phyloP scores from a whole-genome alignment of 1,140 invertebrate genomes.

The Cydia amplana region DNA sequence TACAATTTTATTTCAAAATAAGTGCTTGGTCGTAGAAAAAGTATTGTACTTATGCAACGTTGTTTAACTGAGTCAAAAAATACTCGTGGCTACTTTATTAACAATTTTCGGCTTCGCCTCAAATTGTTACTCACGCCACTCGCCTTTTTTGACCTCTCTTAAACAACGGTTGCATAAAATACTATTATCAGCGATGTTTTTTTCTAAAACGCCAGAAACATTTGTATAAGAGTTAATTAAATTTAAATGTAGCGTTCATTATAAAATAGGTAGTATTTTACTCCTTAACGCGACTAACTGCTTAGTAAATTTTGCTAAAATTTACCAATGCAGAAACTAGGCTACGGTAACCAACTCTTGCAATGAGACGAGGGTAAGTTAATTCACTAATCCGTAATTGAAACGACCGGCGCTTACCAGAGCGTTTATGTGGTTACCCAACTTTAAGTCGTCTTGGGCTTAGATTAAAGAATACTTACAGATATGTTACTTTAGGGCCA shows the following conservation, averaged over 20 bases:
- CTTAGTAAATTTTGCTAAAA: neutral
- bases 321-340: neutral
- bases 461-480: neutral
- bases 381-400: constrained; percentile 30
- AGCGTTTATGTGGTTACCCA: constrained; percentile 25
- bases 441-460: constrained; percentile 5
- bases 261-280: neutral
- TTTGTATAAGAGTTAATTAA: neutral
- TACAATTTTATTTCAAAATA: too few relatives aligned
- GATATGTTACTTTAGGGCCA: neutral
- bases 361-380: neutral
- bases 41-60: too few relatives aligned
- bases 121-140: too few relatives aligned
- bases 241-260: neutral
- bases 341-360: neutral
- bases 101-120: too few relatives aligned
- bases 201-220: too few relatives aligned
- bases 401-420: constrained; percentile 18
- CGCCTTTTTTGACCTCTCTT: too few relatives aligned
- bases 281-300: neutral
- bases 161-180: too few relatives aligned
- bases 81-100: too few relatives aligned
- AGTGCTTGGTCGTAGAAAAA: too few relatives aligned
- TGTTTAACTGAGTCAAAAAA: too few relatives aligned
- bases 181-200: too few relatives aligned